A percentile compares a stretch with the other conserved stretches of the same genome.
Conservation (phyloP, 2,888 invertebrate genomes). For the Steinernema carpocapsae region DNA sequence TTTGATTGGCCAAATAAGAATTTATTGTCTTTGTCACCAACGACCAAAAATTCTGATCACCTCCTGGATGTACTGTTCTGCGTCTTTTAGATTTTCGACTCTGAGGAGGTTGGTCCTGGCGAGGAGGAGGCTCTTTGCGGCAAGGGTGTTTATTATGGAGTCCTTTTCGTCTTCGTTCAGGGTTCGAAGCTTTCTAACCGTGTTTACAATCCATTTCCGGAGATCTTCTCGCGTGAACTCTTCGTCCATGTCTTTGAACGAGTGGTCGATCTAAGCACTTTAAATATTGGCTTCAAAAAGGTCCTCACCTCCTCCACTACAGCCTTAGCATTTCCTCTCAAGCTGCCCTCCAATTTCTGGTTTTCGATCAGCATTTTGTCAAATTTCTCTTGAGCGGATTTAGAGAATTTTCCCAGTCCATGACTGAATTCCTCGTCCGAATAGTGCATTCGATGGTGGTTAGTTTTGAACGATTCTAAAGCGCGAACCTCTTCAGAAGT, state of each 20-base stretch:
- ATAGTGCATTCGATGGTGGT: not conserved
- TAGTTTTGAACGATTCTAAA: not conserved
- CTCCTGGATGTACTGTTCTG: conserved; percentile 12
- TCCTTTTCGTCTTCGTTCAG: conserved; percentile 30
- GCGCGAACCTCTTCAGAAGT: not conserved
- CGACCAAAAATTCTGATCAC: conserved; percentile 18
- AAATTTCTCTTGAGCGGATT: conserved; percentile 14
- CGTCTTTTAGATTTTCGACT: not conserved
- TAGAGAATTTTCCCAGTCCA: conserved; percentile 4
- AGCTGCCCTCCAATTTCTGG: not conserved
- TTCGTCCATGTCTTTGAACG: conserved; percentile 32
- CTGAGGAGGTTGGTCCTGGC: not conserved
- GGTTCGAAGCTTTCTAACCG: not conserved
- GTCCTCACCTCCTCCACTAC: conserved; percentile 7
- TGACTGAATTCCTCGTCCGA: conserved; percentile 15
- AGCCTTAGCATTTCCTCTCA: not conserved
- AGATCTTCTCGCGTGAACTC: conserved; percentile 7
- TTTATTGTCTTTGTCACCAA: not conserved
- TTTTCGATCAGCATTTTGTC: conserved; percentile 14
- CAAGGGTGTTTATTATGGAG: conserved; percentile 2
- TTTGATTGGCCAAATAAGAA: too few relatives aligned
- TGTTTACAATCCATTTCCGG: conserved; percentile 6
- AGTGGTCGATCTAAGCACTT: conserved; percentile 1
- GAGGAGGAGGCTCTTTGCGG: not conserved
- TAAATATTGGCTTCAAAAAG: not conserved